A percentile compares a stretch with the other conserved stretches of the same genome.
Conservation (phyloP, 2,888 invertebrate genomes). For the Dicyrtoma fusca region DNA sequence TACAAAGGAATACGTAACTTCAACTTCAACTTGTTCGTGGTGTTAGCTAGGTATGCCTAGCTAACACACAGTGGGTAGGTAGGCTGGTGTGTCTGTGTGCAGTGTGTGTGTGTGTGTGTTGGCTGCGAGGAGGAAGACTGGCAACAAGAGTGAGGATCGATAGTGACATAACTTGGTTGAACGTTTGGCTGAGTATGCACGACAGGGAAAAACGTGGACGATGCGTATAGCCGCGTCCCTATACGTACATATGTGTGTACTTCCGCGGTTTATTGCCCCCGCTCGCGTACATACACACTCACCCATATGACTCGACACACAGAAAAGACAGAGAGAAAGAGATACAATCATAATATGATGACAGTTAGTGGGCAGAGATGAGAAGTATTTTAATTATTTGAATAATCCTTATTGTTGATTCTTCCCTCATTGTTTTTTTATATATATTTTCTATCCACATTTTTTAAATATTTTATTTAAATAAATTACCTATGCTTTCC, state of each 20-base stretch:
- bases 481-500: too few relatives aligned
- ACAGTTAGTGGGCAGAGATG: slow-evolving; percentile 20
- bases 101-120: slow-evolving; percentile 15
- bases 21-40: too few relatives aligned
- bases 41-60: too few relatives aligned
- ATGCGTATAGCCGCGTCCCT: neutral
- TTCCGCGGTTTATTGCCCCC: slow-evolving; percentile 47
- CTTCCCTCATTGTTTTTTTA: neutral
- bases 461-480: too few relatives aligned
- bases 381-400: slow-evolving; percentile 11
- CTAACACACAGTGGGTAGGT: too few relatives aligned
- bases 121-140: slow-evolving; percentile 27
- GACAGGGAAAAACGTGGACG: slow-evolving; percentile 19
- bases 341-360: slow-evolving; percentile 2
- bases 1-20: too few relatives aligned
- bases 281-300: slow-evolving; percentile 25
- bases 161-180: slow-evolving; percentile 52
- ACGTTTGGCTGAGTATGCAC: slow-evolving; percentile 16
- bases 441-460: too few relatives aligned
- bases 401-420: neutral
- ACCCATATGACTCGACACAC: slow-evolving; percentile 23
- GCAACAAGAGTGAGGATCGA: slow-evolving; percentile 48
- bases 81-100: too few relatives aligned
- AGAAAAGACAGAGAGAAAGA: too few relatives aligned
- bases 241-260: slow-evolving; percentile 25